Evolutionary conservation across 2,797 vertebrate species (phyloP).

Genomic region (Spondyliosoma cantharus): DNA sequence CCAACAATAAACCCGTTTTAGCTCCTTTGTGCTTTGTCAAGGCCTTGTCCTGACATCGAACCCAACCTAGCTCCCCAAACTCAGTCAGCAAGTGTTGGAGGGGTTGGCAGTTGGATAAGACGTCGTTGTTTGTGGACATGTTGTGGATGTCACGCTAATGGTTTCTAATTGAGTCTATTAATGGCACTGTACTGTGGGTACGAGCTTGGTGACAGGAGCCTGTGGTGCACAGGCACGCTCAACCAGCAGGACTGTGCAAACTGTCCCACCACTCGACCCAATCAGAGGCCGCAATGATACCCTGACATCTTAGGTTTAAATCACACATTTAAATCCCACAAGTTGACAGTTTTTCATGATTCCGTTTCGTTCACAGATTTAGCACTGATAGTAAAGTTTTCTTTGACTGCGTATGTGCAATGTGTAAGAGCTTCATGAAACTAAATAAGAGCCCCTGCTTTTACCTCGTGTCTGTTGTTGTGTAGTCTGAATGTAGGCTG

Average conservation of each 20-base stretch:
- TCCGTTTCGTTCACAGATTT: not conserved
- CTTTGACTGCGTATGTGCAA: too few species aligned
- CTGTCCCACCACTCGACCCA: slow-evolving; percentile 13
- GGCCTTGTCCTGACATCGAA: slow-evolving; percentile 65
- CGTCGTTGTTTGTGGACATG: slow-evolving; percentile 61
- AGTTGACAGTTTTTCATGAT: not conserved
- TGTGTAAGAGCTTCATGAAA: not conserved
- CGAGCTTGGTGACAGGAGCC: slow-evolving; percentile 32
- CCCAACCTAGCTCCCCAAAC: slow-evolving; percentile 27
- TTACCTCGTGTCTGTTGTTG: not conserved
- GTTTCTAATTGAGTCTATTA: slow-evolving; percentile 63
- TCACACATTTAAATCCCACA: not conserved
- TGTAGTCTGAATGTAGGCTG: not conserved
- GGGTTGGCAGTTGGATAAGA: slow-evolving; percentile 33
- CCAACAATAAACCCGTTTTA: slow-evolving; percentile 63
- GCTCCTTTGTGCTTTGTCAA: slow-evolving; percentile 54
- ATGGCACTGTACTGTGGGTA: slow-evolving; percentile 40
- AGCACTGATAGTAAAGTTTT: not conserved
- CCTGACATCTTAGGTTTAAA: not conserved
- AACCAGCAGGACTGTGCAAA: slow-evolving; percentile 49
- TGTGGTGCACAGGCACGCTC: slow-evolving; percentile 42
- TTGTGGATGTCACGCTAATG: slow-evolving; percentile 61
- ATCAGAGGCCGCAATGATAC: not conserved
- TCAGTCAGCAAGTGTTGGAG: slow-evolving; percentile 37
- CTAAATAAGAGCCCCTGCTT: not conserved